These are phyloP conservation scores for Ondatra zibethicus DNA, from an alignment of 2,113 vertebrate species.

Conservation along the genomic window DNA sequence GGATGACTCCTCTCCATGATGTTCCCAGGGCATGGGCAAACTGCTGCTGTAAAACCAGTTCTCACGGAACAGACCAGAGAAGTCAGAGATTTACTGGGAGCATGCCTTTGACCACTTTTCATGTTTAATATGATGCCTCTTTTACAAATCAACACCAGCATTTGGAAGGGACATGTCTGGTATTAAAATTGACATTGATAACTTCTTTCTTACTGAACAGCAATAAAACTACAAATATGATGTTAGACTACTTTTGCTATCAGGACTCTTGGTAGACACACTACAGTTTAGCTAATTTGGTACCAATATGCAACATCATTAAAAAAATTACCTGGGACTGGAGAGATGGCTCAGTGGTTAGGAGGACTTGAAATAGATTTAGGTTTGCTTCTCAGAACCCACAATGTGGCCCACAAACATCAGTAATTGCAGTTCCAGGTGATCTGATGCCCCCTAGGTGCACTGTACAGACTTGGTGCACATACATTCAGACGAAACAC, in stretches of 20 bases:
- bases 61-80: neutral
- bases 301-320: neutral
- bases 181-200: conserved; percentile 4
- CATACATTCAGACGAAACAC: neutral
- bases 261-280: neutral
- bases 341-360: neutral
- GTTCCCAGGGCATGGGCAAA: no score
- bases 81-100: neutral
- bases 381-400: neutral
- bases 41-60: neutral
- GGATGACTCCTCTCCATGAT: neutral
- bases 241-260: neutral
- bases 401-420: neutral
- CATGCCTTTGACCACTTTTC: neutral
- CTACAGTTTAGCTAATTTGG: neutral
- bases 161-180: neutral
- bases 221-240: neutral
- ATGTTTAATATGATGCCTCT: neutral
- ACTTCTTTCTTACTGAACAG: neutral
- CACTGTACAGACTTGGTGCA: neutral
- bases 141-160: neutral
- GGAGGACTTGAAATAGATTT: neutral
- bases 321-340: neutral
- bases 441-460: neutral
- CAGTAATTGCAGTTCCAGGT: neutral